Evolutionary conservation across 2,113 vertebrate species (phyloP).

Genomic region (Pionites leucogaster): DNA sequence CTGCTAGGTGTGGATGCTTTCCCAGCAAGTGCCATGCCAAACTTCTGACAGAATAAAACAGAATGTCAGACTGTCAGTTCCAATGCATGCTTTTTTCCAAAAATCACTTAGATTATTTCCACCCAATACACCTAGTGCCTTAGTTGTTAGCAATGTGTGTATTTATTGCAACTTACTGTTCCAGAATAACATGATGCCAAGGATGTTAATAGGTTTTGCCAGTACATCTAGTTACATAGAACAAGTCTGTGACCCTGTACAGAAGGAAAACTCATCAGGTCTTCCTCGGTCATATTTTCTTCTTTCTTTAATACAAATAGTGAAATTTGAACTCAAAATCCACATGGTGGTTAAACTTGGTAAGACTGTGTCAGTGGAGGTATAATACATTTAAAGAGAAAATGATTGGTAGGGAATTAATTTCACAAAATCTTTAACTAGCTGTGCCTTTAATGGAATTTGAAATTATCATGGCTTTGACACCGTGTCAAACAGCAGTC

Average conservation of each 20-base stretch:
- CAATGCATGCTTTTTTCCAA: conserved; percentile 64
- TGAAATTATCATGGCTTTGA: not conserved
- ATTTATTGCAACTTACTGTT: not conserved
- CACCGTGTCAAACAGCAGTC: not conserved
- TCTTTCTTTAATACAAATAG: not conserved
- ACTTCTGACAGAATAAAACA: conserved; percentile 45
- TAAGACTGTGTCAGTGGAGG: not conserved
- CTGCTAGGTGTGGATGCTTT: conserved; percentile 59
- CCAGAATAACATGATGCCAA: not conserved
- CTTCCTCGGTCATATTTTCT: not conserved
- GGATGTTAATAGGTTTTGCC: not conserved
- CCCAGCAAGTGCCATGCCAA: conserved; percentile 40
- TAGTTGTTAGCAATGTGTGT: not conserved
- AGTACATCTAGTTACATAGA: not conserved
- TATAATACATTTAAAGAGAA: not conserved
- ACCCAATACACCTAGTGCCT: not conserved
- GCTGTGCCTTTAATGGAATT: not conserved
- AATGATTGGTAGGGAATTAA: not conserved
- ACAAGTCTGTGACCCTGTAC: not conserved
- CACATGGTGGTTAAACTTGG: not conserved
- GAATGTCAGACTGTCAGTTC: conserved; percentile 54
- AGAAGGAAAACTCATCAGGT: not conserved
- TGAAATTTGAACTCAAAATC: not conserved
- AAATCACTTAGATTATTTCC: conserved; percentile 36
- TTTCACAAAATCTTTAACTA: not conserved